These are phyloP conservation scores for Sebastes aleutianus DNA, from an alignment of 2,797 vertebrate species.

Conservation along the genomic window DNA sequence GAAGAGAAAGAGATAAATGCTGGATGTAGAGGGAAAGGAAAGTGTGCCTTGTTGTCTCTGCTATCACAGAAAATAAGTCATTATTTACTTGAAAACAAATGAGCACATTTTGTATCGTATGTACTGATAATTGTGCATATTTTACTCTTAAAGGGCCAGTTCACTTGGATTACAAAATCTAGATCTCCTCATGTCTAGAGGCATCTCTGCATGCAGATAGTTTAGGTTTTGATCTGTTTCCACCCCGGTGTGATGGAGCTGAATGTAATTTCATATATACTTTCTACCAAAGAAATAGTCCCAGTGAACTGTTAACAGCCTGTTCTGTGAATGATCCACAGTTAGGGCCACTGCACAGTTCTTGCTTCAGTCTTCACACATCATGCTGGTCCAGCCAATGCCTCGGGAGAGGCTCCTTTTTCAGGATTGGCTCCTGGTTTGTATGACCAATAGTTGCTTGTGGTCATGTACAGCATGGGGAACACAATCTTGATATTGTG, in stretches of 20 bases:
- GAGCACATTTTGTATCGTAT: neutral
- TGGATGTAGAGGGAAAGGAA: neutral
- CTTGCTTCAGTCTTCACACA: neutral
- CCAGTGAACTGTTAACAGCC: neutral
- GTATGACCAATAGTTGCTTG: too few relatives aligned
- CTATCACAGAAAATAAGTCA: neutral
- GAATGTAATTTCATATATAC: neutral
- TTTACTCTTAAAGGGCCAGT: neutral
- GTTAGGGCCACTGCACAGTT: neutral
- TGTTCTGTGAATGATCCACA: neutral
- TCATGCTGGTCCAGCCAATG: neutral
- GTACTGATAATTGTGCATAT: too few relatives aligned
- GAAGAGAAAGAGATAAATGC: neutral
- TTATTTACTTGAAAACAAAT: neutral
- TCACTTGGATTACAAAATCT: neutral
- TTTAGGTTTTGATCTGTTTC: neutral
- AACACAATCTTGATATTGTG: too few relatives aligned
- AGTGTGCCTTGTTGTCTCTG: neutral
- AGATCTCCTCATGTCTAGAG: neutral
- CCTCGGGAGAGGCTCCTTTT: too few relatives aligned
- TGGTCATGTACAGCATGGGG: too few relatives aligned
- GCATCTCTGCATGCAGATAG: neutral
- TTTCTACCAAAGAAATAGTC: neutral
- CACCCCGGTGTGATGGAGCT: neutral
- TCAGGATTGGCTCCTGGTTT: too few relatives aligned